Percentiles rank a stretch among this genome's conserved stretches.
These are phyloP conservation scores for Acleris literana DNA, from an alignment of 2,888 invertebrate species.

Conservation along the genomic window DNA sequence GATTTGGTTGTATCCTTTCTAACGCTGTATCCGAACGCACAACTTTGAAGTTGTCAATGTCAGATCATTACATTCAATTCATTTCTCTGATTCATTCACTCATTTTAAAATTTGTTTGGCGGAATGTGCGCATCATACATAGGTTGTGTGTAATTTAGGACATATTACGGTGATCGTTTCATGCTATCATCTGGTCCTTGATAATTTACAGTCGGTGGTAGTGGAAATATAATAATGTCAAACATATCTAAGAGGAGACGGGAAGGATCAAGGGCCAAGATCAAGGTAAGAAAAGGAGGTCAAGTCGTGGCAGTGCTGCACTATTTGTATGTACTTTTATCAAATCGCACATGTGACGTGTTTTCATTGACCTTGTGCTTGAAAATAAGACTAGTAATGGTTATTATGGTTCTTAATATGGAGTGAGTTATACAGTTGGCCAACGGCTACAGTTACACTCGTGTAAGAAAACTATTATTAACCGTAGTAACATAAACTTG, in stretches of 20 bases:
- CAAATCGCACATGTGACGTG: constrained; percentile 27
- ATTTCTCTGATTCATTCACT: constrained; percentile 5
- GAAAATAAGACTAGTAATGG: background rate
- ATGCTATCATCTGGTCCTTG: constrained; percentile 8
- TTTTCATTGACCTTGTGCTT: constrained; percentile 27
- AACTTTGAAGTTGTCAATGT: constrained; percentile 5
- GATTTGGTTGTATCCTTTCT: no score
- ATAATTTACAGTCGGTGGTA: constrained; percentile 14
- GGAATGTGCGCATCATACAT: constrained; percentile 13
- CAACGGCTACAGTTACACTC: background rate
- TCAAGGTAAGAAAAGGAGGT: constrained; percentile 76
- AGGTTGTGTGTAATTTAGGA: constrained; percentile 1
- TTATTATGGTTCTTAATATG: background rate
- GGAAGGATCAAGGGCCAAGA: constrained; percentile 76
- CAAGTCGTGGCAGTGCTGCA: constrained; percentile 50
- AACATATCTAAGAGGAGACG: constrained; percentile 81
- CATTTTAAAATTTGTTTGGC: constrained; percentile 12
- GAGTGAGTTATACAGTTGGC: background rate
- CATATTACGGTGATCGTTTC: constrained; percentile 13
- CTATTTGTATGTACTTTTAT: constrained; percentile 30
- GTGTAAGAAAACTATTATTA: background rate
- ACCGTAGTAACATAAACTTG: background rate
- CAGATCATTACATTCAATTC: background rate
- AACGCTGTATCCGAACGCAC: background rate
- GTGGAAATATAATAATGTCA: constrained; percentile 62